phyloP scores from a whole-genome alignment of 2,113 vertebrate genomes.

The Myodes glareolus region DNA sequence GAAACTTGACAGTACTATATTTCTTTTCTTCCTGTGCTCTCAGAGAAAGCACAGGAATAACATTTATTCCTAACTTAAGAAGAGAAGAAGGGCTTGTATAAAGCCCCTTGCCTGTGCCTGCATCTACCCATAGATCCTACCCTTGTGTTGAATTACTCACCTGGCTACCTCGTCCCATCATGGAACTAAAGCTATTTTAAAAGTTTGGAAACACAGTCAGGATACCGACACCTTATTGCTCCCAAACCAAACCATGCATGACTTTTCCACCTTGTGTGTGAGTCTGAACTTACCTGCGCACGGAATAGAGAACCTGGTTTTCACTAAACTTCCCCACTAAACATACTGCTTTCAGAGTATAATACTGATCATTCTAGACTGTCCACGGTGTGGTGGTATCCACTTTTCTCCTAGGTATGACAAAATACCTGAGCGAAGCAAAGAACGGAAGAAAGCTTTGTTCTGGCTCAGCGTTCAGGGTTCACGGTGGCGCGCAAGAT shows the following conservation, averaged over 20 bases:
- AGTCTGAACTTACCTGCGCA: background rate
- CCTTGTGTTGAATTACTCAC: background rate
- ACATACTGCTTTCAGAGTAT: background rate
- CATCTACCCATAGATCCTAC: background rate
- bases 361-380: background rate
- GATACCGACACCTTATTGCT: background rate
- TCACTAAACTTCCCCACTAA: background rate
- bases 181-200: background rate
- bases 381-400: background rate
- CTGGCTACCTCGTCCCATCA: background rate
- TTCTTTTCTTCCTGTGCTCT: conserved; percentile 55
- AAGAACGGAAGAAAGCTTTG: background rate
- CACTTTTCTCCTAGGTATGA: background rate
- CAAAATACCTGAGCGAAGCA: background rate
- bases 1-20: conserved; percentile 65
- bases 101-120: background rate
- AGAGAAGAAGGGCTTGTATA: background rate
- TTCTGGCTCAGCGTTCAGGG: background rate
- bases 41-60: background rate
- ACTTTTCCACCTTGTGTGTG: background rate
- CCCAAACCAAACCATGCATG: background rate
- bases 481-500: background rate
- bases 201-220: background rate
- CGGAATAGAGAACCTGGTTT: background rate
- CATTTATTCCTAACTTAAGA: background rate